Conservation (phyloP, 2,888 invertebrate genomes). For the Pandemis corylana region DNA sequence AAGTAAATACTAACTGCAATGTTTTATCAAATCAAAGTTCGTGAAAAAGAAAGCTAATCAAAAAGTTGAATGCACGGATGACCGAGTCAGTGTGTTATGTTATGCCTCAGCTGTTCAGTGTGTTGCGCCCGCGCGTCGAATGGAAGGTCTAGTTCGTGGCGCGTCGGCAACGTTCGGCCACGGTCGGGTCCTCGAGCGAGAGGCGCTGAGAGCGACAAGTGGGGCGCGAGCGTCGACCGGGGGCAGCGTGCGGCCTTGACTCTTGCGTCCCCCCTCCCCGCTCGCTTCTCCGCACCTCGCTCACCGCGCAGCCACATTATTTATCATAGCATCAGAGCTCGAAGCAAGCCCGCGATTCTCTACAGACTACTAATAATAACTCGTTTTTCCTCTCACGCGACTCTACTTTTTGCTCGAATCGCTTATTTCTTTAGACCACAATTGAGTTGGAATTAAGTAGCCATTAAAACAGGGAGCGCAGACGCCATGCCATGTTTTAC, state of each 20-base stretch:
- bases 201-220: conserved; percentile 74
- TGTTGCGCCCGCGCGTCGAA: conserved; percentile 75
- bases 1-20: not conserved
- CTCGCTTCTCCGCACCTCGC: conserved; percentile 63
- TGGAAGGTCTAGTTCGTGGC: conserved; percentile 83
- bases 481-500: conserved; percentile 40
- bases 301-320: conserved; percentile 80
- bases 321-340: conserved; percentile 83
- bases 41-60: conserved; percentile 83
- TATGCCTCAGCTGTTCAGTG: conserved; percentile 82
- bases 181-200: conserved; percentile 70
- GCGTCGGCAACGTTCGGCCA: conserved; percentile 67
- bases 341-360: conserved; percentile 81
- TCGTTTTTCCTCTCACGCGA: conserved; percentile 83
- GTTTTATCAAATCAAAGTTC: conserved; percentile 65
- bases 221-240: conserved; percentile 90
- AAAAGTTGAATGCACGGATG: conserved; percentile 85
- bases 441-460: conserved; percentile 35
- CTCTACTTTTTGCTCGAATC: conserved; percentile 70
- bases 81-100: conserved; percentile 85
- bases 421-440: conserved; percentile 57
- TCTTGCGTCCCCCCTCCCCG: conserved; percentile 71
- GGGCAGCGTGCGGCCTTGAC: conserved; percentile 92
- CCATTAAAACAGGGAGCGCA: conserved; percentile 37
- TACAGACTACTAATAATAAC: conserved; percentile 80